A percentile compares a stretch with the other conserved stretches of the same genome.
phyloP scores from a whole-genome alignment of 1,140 invertebrate genomes.

The Drosophila leontia region DNA sequence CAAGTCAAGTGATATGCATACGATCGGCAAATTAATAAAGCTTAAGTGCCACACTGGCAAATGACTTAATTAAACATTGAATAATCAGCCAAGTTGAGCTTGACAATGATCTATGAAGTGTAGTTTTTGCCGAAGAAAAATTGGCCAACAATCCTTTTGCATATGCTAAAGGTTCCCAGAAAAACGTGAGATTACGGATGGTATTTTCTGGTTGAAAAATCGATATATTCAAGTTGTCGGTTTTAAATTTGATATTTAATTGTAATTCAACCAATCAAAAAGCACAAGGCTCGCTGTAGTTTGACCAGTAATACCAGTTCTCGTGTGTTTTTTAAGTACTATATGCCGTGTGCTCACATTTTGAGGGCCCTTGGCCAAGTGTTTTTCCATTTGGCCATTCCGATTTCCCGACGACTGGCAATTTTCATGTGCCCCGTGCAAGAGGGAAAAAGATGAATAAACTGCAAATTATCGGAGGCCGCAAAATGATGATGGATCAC shows the following conservation, averaged over 20 bases:
- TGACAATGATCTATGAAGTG: slow-evolving; percentile 55
- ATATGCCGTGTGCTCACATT: slow-evolving; percentile 6
- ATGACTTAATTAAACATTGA: slow-evolving; percentile 73
- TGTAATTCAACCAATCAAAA: slow-evolving; percentile 9
- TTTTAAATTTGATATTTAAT: slow-evolving; percentile 20
- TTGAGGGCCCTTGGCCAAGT: not conserved
- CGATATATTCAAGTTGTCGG: slow-evolving; percentile 7
- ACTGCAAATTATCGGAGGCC: slow-evolving; percentile 68
- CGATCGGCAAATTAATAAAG: slow-evolving; percentile 76
- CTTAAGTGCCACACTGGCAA: slow-evolving; percentile 55
- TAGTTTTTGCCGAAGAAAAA: not conserved
- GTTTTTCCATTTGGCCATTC: slow-evolving; percentile 16
- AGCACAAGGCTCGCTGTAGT: not conserved
- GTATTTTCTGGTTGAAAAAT: not conserved
- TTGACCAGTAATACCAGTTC: slow-evolving; percentile 14
- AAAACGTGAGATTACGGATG: slow-evolving; percentile 1
- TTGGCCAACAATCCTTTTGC: slow-evolving; percentile 2
- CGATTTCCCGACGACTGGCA: slow-evolving; percentile 52
- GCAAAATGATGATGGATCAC: slow-evolving; percentile 78
- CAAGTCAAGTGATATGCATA: slow-evolving; percentile 59
- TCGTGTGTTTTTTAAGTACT: not conserved
- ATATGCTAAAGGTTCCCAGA: not conserved
- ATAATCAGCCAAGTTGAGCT: slow-evolving; percentile 36
- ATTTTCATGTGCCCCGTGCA: slow-evolving; percentile 61
- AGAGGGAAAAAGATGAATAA: slow-evolving; percentile 38